These are phyloP conservation scores for Chaetodon trifascialis DNA, from an alignment of 2,113 vertebrate species.

Conservation along the genomic window DNA sequence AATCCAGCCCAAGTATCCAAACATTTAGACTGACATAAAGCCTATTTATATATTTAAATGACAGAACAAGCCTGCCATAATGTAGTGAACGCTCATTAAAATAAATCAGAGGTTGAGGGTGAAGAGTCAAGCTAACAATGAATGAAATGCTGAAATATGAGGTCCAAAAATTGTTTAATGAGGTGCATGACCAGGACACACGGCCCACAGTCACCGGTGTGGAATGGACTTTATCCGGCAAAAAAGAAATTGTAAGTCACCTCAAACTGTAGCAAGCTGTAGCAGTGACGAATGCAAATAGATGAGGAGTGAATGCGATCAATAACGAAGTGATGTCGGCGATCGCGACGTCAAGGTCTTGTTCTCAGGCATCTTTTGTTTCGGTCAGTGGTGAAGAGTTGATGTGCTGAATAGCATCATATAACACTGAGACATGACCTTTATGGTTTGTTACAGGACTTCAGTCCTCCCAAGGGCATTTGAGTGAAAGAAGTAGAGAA, in stretches of 20 bases:
- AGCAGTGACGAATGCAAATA: not conserved
- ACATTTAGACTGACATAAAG: not conserved
- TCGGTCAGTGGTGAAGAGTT: not conserved
- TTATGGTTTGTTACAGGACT: not conserved
- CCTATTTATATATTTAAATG: not conserved
- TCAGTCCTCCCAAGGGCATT: not conserved
- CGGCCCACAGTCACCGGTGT: not conserved
- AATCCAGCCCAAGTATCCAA: not conserved
- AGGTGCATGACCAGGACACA: not conserved
- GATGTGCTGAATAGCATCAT: not conserved
- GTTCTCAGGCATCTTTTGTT: not conserved
- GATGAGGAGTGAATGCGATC: constrained; percentile 7
- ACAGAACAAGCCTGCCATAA: not conserved
- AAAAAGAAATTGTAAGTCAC: not conserved
- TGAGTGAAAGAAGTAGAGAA: not conserved
- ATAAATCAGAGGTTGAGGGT: not conserved
- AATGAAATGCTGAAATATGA: not conserved
- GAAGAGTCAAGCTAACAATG: no score
- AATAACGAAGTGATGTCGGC: not conserved
- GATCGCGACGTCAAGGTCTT: not conserved
- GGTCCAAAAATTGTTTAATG: not conserved
- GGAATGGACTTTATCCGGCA: not conserved
- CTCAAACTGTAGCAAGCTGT: not conserved
- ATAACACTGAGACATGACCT: not conserved
- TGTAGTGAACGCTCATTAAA: not conserved